These are phyloP conservation scores for Eucera pruinosa DNA, from an alignment of 2,888 invertebrate species.

Conservation along the genomic window DNA sequence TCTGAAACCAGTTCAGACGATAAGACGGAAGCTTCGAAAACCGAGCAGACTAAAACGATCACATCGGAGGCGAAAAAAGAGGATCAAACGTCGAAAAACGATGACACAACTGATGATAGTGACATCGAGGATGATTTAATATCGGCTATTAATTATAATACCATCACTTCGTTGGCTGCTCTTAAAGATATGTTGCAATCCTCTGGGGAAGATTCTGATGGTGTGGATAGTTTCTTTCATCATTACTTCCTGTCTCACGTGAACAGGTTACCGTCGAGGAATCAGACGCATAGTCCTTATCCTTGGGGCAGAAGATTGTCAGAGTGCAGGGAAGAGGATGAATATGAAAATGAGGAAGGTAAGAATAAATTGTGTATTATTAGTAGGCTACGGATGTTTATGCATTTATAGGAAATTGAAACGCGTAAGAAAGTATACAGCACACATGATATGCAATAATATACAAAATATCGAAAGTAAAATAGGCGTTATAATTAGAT, in stretches of 20 bases:
- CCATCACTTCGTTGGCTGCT: slow-evolving; percentile 89
- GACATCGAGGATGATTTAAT: slow-evolving; percentile 88
- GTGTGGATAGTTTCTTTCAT: slow-evolving; percentile 88
- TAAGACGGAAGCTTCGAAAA: slow-evolving; percentile 78
- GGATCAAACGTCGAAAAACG: slow-evolving; percentile 69
- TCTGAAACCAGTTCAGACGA: slow-evolving; percentile 82
- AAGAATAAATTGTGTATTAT: slow-evolving; percentile 7
- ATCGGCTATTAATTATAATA: slow-evolving; percentile 89
- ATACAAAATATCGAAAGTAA: too few relatives aligned
- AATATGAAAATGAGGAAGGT: slow-evolving; percentile 87
- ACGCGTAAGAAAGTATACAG: too few relatives aligned
- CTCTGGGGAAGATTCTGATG: slow-evolving; percentile 85
- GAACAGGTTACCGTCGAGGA: slow-evolving; percentile 88
- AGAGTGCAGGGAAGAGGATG: slow-evolving; percentile 94
- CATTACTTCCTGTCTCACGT: slow-evolving; percentile 91
- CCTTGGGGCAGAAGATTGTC: slow-evolving; percentile 87
- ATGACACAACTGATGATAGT: slow-evolving; percentile 84
- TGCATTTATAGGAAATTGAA: too few relatives aligned
- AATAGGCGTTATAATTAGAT: too few relatives aligned
- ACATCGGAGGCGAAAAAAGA: slow-evolving; percentile 56
- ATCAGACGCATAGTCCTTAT: slow-evolving; percentile 84
- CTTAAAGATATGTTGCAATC: slow-evolving; percentile 89
- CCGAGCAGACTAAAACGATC: slow-evolving; percentile 52
- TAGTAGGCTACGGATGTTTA: too few relatives aligned
- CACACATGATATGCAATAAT: too few relatives aligned